A percentile compares a stretch with the other conserved stretches of the same genome.
Evolutionary conservation across 2,888 invertebrate species (phyloP).

Genomic region (Sinodicranocentrus sp.): DNA sequence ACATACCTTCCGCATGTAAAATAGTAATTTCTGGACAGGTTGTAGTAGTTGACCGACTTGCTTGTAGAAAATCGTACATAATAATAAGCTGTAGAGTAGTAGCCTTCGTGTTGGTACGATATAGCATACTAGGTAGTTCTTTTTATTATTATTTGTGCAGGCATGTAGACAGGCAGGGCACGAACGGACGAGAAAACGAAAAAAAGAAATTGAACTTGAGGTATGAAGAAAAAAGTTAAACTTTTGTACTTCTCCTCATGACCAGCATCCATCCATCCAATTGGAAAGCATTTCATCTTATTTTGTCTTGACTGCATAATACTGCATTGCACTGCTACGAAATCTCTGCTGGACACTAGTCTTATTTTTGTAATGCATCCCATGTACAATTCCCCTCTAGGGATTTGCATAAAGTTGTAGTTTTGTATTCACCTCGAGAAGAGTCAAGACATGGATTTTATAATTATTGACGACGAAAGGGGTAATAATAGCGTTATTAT

Average conservation of each 20-base stretch:
- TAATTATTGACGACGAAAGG: conserved; percentile 58
- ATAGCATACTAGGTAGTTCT: not conserved
- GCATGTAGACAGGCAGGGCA: conserved; percentile 24
- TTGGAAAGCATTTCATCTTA: no score
- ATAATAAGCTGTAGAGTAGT: not conserved
- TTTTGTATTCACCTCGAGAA: conserved; percentile 60
- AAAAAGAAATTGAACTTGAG: conserved; percentile 51
- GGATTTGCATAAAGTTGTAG: conserved; percentile 65
- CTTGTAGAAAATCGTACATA: conserved; percentile 3
- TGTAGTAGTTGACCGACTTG: conserved; percentile 56
- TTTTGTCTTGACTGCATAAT: not conserved
- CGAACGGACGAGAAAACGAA: conserved; percentile 23
- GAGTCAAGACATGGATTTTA: conserved; percentile 29
- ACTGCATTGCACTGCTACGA: no score
- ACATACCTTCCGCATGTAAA: conserved; percentile 45
- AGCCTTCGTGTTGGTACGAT: no score
- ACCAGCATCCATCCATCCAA: conserved; percentile 41
- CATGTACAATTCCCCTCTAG: conserved; percentile 25
- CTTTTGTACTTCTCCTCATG: no score
- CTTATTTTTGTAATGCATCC: not conserved
- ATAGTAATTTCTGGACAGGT: conserved; percentile 54
- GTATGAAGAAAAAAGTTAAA: conserved; percentile 24
- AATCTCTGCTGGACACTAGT: conserved; percentile 29
- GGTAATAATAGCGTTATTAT: conserved; percentile 54
- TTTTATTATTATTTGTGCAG: not conserved